Evolutionary conservation across 2,797 vertebrate genomes (phyloP).

Genomic region (Crotalus adamanteus): DNA sequence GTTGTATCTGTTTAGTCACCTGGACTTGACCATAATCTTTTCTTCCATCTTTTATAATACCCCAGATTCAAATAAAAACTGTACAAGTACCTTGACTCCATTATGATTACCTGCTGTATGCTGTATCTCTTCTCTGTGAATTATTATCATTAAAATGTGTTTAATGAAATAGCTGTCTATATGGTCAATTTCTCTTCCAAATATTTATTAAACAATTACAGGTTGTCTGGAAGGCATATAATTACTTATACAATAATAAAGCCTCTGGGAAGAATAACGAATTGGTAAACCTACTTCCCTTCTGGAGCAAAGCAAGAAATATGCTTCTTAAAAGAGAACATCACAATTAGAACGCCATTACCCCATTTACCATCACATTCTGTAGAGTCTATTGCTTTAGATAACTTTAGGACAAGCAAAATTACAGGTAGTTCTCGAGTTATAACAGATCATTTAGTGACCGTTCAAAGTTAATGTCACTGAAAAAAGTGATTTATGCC

Average conservation of each 20-base stretch:
- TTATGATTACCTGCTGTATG: conserved; percentile 21
- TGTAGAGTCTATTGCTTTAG: neutral
- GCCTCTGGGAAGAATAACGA: neutral
- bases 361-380: neutral
- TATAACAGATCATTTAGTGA: neutral
- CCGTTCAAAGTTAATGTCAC: neutral
- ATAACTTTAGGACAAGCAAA: neutral
- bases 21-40: neutral
- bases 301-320: conserved; percentile 8
- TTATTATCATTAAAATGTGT: conserved; percentile 36
- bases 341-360: neutral
- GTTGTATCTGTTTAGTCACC: neutral
- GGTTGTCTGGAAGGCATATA: conserved; percentile 21
- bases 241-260: conserved; percentile 34
- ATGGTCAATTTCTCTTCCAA: conserved; percentile 21
- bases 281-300: neutral
- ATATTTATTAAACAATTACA: conserved; percentile 42
- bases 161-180: conserved; percentile 27
- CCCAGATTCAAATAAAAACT: neutral
- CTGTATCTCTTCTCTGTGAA: conserved; percentile 36
- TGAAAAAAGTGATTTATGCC: neutral
- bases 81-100: neutral
- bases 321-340: conserved; percentile 1
- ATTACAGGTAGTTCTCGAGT: neutral
- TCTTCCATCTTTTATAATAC: neutral